A percentile compares a stretch with the other conserved stretches of the same genome.
Conservation (phyloP, 2,797 vertebrate species). For the Alectoris magna region DNA sequence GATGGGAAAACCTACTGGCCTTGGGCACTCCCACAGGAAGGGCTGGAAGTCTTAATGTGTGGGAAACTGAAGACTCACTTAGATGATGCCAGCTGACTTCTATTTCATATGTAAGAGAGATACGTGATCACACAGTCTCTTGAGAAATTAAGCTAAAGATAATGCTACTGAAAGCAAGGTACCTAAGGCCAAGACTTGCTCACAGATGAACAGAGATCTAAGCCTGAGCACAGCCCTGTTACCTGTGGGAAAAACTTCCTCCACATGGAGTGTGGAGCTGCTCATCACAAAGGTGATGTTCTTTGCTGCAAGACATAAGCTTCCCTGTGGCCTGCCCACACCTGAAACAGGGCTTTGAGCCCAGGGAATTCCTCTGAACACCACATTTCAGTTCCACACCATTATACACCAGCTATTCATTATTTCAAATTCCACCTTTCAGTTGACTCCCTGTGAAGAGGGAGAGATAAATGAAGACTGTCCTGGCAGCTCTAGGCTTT, state of each 20-base stretch:
- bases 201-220: neutral
- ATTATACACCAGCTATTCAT: neutral
- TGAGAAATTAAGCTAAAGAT: neutral
- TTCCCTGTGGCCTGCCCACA: neutral
- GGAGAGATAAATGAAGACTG: neutral
- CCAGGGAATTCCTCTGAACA: neutral
- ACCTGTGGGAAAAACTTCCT: neutral
- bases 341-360: neutral
- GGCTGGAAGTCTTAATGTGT: neutral
- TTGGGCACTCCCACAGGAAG: conserved; percentile 55
- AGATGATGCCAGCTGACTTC: neutral
- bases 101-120: neutral
- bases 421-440: neutral
- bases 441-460: neutral
- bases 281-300: neutral
- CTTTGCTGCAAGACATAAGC: neutral
- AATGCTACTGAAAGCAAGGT: neutral
- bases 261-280: neutral
- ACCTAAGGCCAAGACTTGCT: neutral
- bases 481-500: neutral
- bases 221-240: neutral
- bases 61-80: conserved; percentile 6
- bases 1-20: conserved; percentile 47
- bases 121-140: neutral
- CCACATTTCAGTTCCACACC: neutral